Evolutionary conservation across 2,113 vertebrate genomes (phyloP).

Genomic region (Sylvia atricapilla): DNA sequence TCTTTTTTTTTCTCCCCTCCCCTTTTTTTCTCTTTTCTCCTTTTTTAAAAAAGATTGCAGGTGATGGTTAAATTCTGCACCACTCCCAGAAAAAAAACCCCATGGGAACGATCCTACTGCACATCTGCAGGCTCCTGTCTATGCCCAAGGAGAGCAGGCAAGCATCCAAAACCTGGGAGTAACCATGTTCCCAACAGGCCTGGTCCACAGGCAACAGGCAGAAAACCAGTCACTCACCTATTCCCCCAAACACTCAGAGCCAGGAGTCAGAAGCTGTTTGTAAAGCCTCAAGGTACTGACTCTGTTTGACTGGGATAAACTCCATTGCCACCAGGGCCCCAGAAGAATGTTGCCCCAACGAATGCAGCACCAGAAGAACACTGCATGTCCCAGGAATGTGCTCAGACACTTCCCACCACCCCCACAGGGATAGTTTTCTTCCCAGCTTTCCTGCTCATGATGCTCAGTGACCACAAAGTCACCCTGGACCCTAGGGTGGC

Average conservation of each 20-base stretch:
- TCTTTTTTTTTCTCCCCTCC: too few relatives aligned
- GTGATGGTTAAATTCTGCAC: neutral
- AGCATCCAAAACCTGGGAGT: neutral
- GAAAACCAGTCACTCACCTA: neutral
- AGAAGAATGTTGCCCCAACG: fast-evolving
- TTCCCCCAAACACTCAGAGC: neutral
- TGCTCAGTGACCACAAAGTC: neutral
- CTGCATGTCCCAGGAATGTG: fast-evolving
- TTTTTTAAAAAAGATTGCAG: neutral
- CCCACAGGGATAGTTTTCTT: neutral
- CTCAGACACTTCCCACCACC: neutral
- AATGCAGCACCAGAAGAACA: neutral
- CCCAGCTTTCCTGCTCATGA: neutral
- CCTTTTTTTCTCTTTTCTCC: too few relatives aligned
- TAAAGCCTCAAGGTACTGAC: neutral
- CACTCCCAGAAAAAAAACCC: neutral
- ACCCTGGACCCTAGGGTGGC: neutral
- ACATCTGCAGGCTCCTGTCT: neutral
- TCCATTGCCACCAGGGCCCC: neutral
- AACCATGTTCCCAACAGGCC: neutral
- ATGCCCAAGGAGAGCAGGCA: neutral
- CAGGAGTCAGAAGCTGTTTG: neutral
- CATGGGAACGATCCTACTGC: fast-evolving
- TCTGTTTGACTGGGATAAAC: neutral
- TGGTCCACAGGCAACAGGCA: neutral